These are phyloP conservation scores for Esperia sulphurella DNA, from an alignment of 2,888 invertebrate species.

Conservation along the genomic window DNA sequence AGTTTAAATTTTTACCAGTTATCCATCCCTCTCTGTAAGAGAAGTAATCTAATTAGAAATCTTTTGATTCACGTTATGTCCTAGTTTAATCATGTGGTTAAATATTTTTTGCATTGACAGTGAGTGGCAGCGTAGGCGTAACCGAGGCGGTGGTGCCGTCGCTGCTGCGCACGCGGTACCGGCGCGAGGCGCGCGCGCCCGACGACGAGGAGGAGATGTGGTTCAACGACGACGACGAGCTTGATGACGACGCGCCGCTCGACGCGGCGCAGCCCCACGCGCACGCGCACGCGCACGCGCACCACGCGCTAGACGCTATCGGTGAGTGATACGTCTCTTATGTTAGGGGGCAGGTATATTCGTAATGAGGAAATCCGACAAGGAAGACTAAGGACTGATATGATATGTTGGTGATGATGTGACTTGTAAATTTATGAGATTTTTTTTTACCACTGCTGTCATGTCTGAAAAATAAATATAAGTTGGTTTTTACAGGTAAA, in stretches of 20 bases:
- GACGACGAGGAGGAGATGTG: conserved; percentile 99
- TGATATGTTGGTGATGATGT: too few relatives aligned
- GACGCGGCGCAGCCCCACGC: conserved; percentile 52
- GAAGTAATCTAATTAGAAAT: too few relatives aligned
- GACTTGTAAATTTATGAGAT: too few relatives aligned
- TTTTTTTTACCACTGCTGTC: too few relatives aligned
- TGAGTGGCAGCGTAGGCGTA: conserved; percentile 66
- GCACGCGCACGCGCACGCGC: conserved; percentile 46
- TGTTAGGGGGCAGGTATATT: too few relatives aligned
- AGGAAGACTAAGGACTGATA: too few relatives aligned
- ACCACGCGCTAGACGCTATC: conserved; percentile 72
- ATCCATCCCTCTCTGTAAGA: too few relatives aligned
- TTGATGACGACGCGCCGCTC: conserved; percentile 86
- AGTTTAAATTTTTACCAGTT: too few relatives aligned
- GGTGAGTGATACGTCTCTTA: conserved; percentile 27
- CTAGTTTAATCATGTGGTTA: too few relatives aligned
- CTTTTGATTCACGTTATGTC: too few relatives aligned
- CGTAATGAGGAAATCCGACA: too few relatives aligned
- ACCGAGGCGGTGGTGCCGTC: conserved; percentile 85
- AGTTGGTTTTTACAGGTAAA: conserved; percentile 70
- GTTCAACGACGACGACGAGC: conserved; percentile 98
- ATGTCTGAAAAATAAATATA: too few relatives aligned
- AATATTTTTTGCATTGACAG: conserved; percentile 23
- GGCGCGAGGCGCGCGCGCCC: conserved; percentile 94
- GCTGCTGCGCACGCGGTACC: conserved; percentile 88